Evolutionary conservation across 2,113 vertebrate species (phyloP).

Genomic region (Pomatorhinus ruficollis): DNA sequence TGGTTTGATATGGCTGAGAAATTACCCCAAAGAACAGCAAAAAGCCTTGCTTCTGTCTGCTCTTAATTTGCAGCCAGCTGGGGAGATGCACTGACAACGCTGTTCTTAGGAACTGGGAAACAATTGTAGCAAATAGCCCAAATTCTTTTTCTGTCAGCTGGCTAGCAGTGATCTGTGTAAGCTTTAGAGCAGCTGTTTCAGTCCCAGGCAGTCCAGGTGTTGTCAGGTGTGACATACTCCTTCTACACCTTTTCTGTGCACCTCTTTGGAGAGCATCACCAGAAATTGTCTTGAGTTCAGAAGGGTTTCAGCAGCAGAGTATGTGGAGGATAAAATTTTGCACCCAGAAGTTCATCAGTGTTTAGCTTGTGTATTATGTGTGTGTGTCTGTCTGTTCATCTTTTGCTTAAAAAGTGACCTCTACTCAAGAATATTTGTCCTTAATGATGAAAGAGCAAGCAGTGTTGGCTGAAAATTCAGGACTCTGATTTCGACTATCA

Average conservation of each 20-base stretch:
- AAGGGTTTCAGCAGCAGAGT: neutral
- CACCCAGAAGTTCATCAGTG: neutral
- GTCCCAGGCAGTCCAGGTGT: accelerated
- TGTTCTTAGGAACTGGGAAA: neutral
- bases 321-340: neutral
- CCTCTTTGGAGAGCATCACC: neutral
- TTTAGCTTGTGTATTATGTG: neutral
- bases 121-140: neutral
- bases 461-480: neutral
- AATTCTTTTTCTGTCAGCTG: neutral
- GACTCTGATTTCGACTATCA: neutral
- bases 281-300: neutral
- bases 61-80: neutral
- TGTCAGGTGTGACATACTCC: neutral
- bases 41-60: neutral
- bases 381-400: neutral
- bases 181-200: neutral
- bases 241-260: accelerated
- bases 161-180: neutral
- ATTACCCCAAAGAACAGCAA: neutral
- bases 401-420: neutral
- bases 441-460: neutral
- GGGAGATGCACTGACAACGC: neutral
- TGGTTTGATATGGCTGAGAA: neutral
- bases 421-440: neutral